Evolutionary conservation across 2,797 vertebrate species (phyloP), one percentile per base, ranked within the genome.

Genomic region (Sebastiscus tertius): DNA sequence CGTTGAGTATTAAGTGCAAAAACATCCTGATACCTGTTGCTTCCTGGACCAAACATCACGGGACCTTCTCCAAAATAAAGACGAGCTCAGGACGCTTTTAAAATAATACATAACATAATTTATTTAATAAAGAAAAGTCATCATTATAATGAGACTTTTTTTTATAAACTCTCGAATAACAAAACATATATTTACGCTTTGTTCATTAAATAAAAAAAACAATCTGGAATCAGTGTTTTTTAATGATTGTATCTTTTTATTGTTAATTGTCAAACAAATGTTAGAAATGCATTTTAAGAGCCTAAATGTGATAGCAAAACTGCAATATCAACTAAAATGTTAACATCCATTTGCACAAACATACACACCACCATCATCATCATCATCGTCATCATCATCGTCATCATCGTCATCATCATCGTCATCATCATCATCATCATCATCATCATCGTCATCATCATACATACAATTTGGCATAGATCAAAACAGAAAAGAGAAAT

Each of bases 401-500:
- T n/a, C n/a, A n/a, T n/a, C n/a, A n/a, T n/a, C n/a, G n/a, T n/a
- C n/a, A n/a, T n/a, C n/a, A n/a, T n/a, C n/a, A n/a, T n/a, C n/a
- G n/a, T 27, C 39, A 42, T 42, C 36, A 39, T 39, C 36, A 34
- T 34, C 26, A 71, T 33, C 27, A 64, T 33, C 52, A 49, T 10
- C 29, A 39, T 39, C 39, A 42, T 42, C 22, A 27, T 72, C 31
- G 46, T 62, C 61, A 64, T 65, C 6, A 16, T 64, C 58, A 55
- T 33, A 31, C 76, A 74, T 55, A 77, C 16, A 61, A 83, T 90
- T 88, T 90, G 89, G 81, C 84, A 82, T 86, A 82, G 79, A 77
- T 86, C 56, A 87, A 71, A 84, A 89, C 66, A 87, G 42, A 46
- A 63, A 86, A 92, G 93, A 96, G 90, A 95, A 96, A 95, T 94